These are phyloP conservation scores for Saccopteryx leptura DNA, from an alignment of 2,113 vertebrate genomes.

Conservation along the genomic window DNA sequence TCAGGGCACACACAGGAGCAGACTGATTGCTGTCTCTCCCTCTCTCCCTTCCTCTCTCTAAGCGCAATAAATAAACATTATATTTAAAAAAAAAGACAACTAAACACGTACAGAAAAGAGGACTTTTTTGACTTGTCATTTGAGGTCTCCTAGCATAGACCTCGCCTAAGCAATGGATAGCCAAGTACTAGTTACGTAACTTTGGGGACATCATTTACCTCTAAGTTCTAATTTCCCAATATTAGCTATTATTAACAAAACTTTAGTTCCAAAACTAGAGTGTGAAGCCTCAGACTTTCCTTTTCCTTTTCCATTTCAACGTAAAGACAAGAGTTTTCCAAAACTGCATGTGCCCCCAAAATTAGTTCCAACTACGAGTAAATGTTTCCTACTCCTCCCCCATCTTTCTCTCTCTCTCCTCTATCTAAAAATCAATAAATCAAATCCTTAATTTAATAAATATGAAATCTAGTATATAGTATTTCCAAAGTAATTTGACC, in stretches of 20 bases:
- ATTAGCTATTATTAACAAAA: slow-evolving; percentile 45
- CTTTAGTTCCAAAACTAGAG: slow-evolving; percentile 9
- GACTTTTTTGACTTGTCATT: not conserved
- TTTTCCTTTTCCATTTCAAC: slow-evolving; percentile 36
- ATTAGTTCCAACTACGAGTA: not conserved
- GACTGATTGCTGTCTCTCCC: too few species aligned
- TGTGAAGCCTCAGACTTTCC: not conserved
- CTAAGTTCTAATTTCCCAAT: slow-evolving; percentile 62
- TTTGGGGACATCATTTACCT: not conserved
- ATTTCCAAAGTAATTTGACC: slow-evolving; percentile 37
- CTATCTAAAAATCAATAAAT: too few species aligned
- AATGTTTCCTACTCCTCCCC: too few species aligned
- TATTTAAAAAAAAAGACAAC: not conserved
- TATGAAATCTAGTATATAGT: not conserved
- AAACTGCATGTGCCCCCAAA: not conserved
- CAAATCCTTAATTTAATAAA: not conserved
- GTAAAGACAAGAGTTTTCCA: slow-evolving; percentile 20
- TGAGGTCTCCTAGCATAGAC: not conserved
- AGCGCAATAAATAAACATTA: too few species aligned
- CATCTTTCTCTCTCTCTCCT: too few species aligned
- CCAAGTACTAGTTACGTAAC: not conserved
- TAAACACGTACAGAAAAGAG: not conserved
- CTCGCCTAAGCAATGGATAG: slow-evolving; percentile 2
- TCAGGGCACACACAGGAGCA: too few species aligned
- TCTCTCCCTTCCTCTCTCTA: too few species aligned